Conservation (phyloP, 2,888 invertebrate species). For the Troglohyphantes excavatus region DNA sequence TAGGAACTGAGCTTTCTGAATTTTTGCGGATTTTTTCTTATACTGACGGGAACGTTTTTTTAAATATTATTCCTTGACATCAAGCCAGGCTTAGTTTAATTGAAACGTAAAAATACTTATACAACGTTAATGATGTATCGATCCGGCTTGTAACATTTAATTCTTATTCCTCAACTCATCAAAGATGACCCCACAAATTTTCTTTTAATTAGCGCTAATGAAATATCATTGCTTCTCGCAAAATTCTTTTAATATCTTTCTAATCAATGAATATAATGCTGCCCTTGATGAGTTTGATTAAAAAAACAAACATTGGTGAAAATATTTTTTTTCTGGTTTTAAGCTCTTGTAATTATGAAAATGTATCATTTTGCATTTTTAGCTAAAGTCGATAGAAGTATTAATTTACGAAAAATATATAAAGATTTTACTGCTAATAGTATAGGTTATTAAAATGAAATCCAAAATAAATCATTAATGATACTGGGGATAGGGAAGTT, state of each 20-base stretch:
- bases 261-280: background rate
- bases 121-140: slow-evolving; percentile 76
- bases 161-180: slow-evolving; percentile 73
- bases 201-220: slow-evolving; percentile 75
- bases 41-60: slow-evolving; percentile 56
- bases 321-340: slow-evolving; percentile 6
- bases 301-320: slow-evolving; percentile 29
- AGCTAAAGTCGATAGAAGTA: background rate
- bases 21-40: slow-evolving; percentile 51
- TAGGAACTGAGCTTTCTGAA: slow-evolving; percentile 25
- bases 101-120: slow-evolving; percentile 57
- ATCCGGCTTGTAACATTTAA: slow-evolving; percentile 68
- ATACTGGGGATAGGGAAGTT: too few species aligned
- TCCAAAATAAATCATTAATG: too few species aligned
- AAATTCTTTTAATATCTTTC: slow-evolving; percentile 44
- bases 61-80: slow-evolving; percentile 56
- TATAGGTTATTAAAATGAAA: too few species aligned
- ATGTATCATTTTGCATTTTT: slow-evolving; percentile 3
- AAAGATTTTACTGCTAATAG: too few species aligned
- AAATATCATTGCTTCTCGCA: slow-evolving; percentile 67
- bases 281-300: slow-evolving; percentile 8
- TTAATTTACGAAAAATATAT: background rate
- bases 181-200: slow-evolving; percentile 72
- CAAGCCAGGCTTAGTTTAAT: slow-evolving; percentile 51
- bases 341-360: slow-evolving; percentile 29